Base-by-base conservation (phyloP, 2,113 vertebrate species). In the Lynx canadensis region DNA sequence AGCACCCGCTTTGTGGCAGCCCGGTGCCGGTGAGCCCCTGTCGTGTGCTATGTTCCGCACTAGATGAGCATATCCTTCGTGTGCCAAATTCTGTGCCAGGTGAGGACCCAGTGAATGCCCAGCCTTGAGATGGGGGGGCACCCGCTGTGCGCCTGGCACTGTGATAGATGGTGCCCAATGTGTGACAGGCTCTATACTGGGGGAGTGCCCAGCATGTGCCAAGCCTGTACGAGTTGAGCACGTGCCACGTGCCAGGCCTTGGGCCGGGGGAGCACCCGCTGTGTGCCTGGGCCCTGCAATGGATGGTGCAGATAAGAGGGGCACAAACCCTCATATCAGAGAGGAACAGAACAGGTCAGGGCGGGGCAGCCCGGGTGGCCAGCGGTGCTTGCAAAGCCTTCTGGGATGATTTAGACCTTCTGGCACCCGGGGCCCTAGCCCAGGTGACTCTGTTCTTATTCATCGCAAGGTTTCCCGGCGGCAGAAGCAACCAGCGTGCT, bases 271-370 rank as follows among this genome's bases (percentile, higher is more conserved):
- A 95, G 65, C n/a, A 88, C 41, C 50, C 80, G 92, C 96, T 85
- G 80, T 93, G 94, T 52, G 55, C 95, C 84, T 97, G 76, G 76
- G 85, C 5, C 84, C 63, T 94, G 65, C n/a, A 48, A 83, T 23
- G 66, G 76, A 74, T 60, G 36, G 68, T 57, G 12, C 4, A 83
- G 57, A 84, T 50, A 73, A 92, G 79, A 97, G 52, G 80, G 15
- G n/a, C 41, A 81, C 71, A 89, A 95, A 84, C 4, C 15, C 65
- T 96, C 79, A 15, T 23, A 38, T 80, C 29, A 84, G 88, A 87
- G 93, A 52, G 23, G 6, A 91, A 63, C 16, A 63, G 41, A 82
- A 84, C 31, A 68, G 81, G 91, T 18, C 21, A 52, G 96, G 96
- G 97, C 19, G n/a, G 65, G 80, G 92, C 78, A 88, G 76, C 41